Evolutionary conservation across 2,888 invertebrate species (phyloP).

Genomic region (Rhamphomyia laevipes): DNA sequence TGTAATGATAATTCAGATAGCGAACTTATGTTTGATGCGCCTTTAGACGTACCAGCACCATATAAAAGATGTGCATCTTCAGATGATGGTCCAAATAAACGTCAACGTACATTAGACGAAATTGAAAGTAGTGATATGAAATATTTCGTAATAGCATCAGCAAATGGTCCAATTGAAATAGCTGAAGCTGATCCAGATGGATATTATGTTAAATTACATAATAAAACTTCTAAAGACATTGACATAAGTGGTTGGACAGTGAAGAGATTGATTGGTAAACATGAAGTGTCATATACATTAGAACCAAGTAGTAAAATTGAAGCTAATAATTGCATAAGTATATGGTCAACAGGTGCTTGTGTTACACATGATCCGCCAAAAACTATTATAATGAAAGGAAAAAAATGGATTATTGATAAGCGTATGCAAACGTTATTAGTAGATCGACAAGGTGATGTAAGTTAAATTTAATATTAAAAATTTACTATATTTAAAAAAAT

Average conservation of each 20-base stretch:
- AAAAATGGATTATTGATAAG: no score
- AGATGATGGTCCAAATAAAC: conserved; percentile 24
- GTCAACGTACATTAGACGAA: conserved; percentile 42
- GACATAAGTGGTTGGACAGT: conserved; percentile 49
- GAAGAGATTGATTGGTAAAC: conserved; percentile 57
- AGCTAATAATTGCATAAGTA: no score
- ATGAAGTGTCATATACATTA: conserved; percentile 75
- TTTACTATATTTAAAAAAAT: no score
- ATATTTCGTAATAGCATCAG: conserved; percentile 50
- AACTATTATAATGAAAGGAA: no score
- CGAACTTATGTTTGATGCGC: no score
- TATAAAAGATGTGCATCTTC: conserved; percentile 29
- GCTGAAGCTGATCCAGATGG: conserved; percentile 72
- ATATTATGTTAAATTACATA: conserved; percentile 66
- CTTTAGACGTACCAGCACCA: conserved; percentile 17
- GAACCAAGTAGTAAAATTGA: conserved; percentile 57
- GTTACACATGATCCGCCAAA: no score
- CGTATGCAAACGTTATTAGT: no score
- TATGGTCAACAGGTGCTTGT: no score
- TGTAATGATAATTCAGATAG: no score
- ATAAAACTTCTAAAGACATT: conserved; percentile 66
- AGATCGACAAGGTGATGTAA: no score
- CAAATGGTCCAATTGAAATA: conserved; percentile 75
- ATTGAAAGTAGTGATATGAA: conserved; percentile 50
- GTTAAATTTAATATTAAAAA: no score